Evolutionary conservation across 2,888 invertebrate species (phyloP).

Genomic region (Diarsia dahlii): DNA sequence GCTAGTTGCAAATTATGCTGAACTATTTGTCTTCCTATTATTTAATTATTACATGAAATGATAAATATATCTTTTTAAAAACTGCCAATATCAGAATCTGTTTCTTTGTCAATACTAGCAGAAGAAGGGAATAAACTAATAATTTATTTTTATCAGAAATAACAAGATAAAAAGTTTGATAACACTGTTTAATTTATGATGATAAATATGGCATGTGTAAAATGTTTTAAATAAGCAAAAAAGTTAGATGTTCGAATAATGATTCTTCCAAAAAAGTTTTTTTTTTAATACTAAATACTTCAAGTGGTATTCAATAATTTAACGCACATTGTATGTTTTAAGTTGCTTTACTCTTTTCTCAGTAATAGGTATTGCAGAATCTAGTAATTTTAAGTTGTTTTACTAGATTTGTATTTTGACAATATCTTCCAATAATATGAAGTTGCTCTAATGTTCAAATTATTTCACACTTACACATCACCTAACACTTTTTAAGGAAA

Average conservation of each 20-base stretch:
- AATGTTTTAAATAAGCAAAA: background rate
- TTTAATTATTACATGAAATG: background rate
- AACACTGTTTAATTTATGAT: background rate
- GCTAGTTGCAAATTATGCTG: too few relatives aligned
- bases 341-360: background rate
- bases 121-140: conserved; percentile 30
- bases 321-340: background rate
- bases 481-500: background rate
- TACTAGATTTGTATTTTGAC: background rate
- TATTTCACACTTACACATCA: background rate
- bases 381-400: background rate
- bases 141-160: conserved; percentile 29
- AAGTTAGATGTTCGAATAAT: too few relatives aligned
- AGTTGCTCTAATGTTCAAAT: background rate
- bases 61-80: background rate
- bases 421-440: background rate
- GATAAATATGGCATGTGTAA: background rate
- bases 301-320: background rate
- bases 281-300: background rate
- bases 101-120: background rate
- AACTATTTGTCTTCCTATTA: too few relatives aligned
- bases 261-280: background rate
- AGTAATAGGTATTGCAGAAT: background rate
- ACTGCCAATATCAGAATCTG: background rate
- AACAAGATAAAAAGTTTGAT: conserved; percentile 20